Conservation (phyloP, 2,888 invertebrate species). For the Xanthia togata region DNA sequence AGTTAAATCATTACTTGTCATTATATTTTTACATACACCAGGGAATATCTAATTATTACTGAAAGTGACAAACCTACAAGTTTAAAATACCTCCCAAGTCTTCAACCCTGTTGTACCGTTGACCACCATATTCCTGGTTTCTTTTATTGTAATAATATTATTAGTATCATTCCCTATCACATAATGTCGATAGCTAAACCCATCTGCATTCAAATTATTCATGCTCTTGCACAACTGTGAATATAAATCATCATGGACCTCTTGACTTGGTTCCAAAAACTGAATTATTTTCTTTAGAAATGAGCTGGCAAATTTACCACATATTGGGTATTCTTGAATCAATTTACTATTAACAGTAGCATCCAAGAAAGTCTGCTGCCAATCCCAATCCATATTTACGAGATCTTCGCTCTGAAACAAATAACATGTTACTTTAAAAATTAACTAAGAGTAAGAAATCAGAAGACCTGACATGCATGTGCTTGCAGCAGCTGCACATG, state of each 20-base stretch:
- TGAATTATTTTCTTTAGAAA: constrained; percentile 92
- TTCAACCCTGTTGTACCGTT: constrained; percentile 95
- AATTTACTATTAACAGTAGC: constrained; percentile 90
- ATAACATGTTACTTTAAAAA: neutral
- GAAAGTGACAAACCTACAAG: constrained; percentile 47
- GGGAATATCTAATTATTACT: constrained; percentile 11
- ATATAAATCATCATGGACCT: constrained; percentile 93
- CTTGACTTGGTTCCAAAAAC: constrained; percentile 89
- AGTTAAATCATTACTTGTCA: neutral
- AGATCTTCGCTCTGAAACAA: constrained; percentile 77
- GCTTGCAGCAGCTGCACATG: too few species aligned
- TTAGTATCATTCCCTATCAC: constrained; percentile 78
- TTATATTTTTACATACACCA: neutral
- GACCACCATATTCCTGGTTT: constrained; percentile 93
- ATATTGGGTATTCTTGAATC: constrained; percentile 91
- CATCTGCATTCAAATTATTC: constrained; percentile 73
- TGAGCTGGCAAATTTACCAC: constrained; percentile 90
- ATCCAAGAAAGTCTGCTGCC: constrained; percentile 91
- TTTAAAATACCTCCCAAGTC: constrained; percentile 93
- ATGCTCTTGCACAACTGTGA: constrained; percentile 90
- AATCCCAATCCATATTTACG: constrained; percentile 82
- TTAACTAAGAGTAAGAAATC: neutral
- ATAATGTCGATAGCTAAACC: constrained; percentile 92
- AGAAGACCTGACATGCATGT: neutral
- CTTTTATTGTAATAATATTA: constrained; percentile 91